Base-by-base conservation (phyloP, 2,113 vertebrate genomes). In the Cyphomyrus plagiostoma region DNA sequence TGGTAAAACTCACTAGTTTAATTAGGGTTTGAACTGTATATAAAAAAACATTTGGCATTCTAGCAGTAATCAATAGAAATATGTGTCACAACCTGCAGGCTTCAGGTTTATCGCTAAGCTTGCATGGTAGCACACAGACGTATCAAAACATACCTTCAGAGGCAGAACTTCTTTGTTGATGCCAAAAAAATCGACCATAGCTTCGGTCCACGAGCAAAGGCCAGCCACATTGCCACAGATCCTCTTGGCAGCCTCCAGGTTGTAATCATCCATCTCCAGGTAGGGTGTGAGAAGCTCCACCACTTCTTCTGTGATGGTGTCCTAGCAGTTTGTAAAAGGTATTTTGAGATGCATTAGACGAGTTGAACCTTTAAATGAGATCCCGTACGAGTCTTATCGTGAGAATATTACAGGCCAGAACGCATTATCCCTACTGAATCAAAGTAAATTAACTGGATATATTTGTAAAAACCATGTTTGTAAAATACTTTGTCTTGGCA, bases 81-180 rank as follows among this genome's bases (percentile, higher is more conserved):
- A 23, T 56, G 53, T 56, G 53, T 56, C 19, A 56, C 19, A 56
- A 23, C 19, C 4, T 23, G 77, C 30, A 82, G 77, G 15, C 0
- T 82, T 35, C 39, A 19, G 30, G 26, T 7, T 15, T 39, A 19
- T 35, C 13, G 35, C 35, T 82, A 35, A 42, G 13, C 77, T 39
- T 83, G 80, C 35, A n/a, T 10, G 35, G 21, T 83, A 83, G 21
- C 80, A 77, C 30, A 39, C 0, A 1, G 39, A n/a, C 0, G 82
- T 42, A 62, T 4, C 0, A 13, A 1, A 39, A 42, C 50, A 90
- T 92, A 97, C 96, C 96, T 97, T 97, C 50, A 97, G 94, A n/a
- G 97, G 97, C 91, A 97, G 95, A 82, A 97, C 96, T 92, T 97
- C 97, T 93, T 97, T 97, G 93, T 97, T 97, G 92, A 97, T 96